Conservation (phyloP, 2,888 invertebrate genomes). For the Zelleria hepariella region DNA sequence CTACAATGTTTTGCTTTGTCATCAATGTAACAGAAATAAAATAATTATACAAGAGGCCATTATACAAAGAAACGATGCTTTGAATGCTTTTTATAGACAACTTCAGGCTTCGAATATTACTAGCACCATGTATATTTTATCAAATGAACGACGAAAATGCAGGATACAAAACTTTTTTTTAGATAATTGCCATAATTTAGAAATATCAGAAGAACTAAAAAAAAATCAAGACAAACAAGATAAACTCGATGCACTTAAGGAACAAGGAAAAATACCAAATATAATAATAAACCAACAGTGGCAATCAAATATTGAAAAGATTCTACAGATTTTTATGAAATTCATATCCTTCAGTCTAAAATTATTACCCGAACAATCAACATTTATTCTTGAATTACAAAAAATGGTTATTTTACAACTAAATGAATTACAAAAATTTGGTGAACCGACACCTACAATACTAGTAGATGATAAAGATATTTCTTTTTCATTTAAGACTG, state of each 20-base stretch:
- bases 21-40: conserved; percentile 37
- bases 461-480: conserved; percentile 35
- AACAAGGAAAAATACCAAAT: conserved; percentile 27
- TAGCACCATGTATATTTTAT: conserved; percentile 57
- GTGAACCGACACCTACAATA: conserved; percentile 16
- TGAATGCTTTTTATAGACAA: conserved; percentile 44
- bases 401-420: conserved; percentile 56
- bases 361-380: conserved; percentile 56
- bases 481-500: neutral
- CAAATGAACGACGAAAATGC: conserved; percentile 57
- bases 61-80: conserved; percentile 44
- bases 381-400: conserved; percentile 54
- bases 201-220: conserved; percentile 34
- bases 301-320: conserved; percentile 51
- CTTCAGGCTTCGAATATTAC: conserved; percentile 46
- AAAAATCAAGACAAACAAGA: conserved; percentile 39
- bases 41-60: conserved; percentile 34
- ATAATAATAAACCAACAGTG: conserved; percentile 43
- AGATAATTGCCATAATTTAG: conserved; percentile 37
- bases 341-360: conserved; percentile 56
- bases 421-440: conserved; percentile 50
- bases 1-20: conserved; percentile 42
- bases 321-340: conserved; percentile 49
- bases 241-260: conserved; percentile 29
- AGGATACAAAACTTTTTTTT: conserved; percentile 45